Evolutionary conservation across 2,113 vertebrate genomes (phyloP), one percentile per base, ranked within the genome.

Genomic region (Opisthocomus hoazin): DNA sequence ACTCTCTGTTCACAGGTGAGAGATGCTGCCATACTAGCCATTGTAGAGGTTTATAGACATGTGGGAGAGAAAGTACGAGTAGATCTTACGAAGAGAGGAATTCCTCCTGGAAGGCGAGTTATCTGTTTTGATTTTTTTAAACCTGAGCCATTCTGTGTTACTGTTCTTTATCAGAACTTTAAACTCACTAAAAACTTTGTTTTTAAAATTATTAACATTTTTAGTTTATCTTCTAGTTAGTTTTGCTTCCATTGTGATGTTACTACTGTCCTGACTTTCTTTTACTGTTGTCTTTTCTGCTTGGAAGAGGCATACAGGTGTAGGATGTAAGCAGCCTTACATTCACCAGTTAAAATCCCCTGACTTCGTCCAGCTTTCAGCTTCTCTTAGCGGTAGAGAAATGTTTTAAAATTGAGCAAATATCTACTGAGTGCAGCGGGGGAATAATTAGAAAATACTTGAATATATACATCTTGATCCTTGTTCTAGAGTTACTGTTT

Each of bases 21-120:
- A 94, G 99, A 99, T 96, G 98, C 99, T 81, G 98, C 99, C 80
- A 96, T 98, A 89, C 94, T 98, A 61, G 95, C 99, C 12, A 78
- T 99, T 80, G 98, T 99, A 96, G 99, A 99, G 89, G 98, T 99
- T 94, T 99, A 99, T 93, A 98, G 98, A 87, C 98, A 99, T 80
- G 98, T 99, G 43, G 99, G 99, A 85, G 99, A 99, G 83, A 98
- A 97, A 97, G 98, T 99, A 70, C 97, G 98, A 93, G 75, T 95
- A 80, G 99, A 99, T 93, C 98, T 99, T 89, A 97, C 45, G 12
- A 99, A 99, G 92, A 98, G 98, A 97, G 99, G 98, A 92, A 97
- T 99, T 95, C 98, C 98, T 53, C 97, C 98, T 93, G 98, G 98
- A 87, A 98, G 99, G 99, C 99, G 96, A 98, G 99, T 97, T 63